These are phyloP conservation scores for Pherbina coryleti DNA, from an alignment of 2,888 invertebrate genomes.

Conservation along the genomic window DNA sequence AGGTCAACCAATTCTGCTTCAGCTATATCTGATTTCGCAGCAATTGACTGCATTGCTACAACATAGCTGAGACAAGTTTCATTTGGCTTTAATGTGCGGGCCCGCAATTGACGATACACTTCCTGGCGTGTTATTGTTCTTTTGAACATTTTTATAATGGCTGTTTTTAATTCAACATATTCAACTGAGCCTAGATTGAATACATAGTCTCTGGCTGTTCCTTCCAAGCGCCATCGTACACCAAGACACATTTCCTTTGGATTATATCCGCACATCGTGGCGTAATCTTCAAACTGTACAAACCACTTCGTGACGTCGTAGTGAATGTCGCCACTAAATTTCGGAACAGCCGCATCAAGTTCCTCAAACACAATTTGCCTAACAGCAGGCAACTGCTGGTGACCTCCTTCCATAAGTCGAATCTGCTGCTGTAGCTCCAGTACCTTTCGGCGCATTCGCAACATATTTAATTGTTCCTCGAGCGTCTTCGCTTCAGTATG, in stretches of 20 bases:
- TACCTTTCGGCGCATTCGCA: no score
- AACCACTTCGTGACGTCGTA: background rate
- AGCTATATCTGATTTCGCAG: constrained; percentile 11
- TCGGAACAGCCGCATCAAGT: no score
- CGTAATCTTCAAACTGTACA: background rate
- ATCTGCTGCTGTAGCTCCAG: no score
- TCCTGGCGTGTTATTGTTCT: constrained; percentile 28
- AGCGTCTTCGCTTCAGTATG: no score
- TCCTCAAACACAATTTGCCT: no score
- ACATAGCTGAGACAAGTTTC: constrained; percentile 36
- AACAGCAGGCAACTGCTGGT: no score
- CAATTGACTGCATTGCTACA: constrained; percentile 33
- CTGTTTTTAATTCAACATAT: constrained; percentile 6
- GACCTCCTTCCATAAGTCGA: no score
- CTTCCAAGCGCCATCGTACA: no score
- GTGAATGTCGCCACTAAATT: no score
- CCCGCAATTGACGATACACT: constrained; percentile 26
- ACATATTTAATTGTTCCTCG: no score
- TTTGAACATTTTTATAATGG: constrained; percentile 3
- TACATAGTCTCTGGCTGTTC: constrained; percentile 31
- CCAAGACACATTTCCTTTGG: background rate
- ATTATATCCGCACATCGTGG: background rate
- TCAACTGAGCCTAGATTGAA: constrained; percentile 22
- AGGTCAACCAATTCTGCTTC: constrained; percentile 32
- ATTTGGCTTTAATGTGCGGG: background rate